Evolutionary conservation across 2,113 vertebrate species (phyloP), one percentile per base, ranked within the genome.

Genomic region (Vulpes vulpes): DNA sequence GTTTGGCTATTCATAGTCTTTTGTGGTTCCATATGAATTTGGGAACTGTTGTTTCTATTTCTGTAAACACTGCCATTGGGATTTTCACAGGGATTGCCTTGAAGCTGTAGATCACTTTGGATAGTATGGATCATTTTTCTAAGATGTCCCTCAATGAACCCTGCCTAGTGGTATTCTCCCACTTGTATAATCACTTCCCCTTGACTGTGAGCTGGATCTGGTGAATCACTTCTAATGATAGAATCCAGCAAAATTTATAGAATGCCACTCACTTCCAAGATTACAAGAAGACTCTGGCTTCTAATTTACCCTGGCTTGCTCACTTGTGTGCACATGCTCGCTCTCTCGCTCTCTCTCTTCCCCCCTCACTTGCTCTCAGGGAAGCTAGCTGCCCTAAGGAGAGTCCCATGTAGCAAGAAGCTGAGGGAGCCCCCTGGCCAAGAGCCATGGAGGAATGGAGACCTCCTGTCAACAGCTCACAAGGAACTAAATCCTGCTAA

Each of bases 171-270:
- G 19, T 71, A 83, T 79, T 85, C 32, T 67, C 57, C 57, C 53
- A 64, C n/a, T 83, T 90, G 38, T 27, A 8, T 79, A 38, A 94
- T 67, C 62, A 43, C 25, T 59, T 89, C 53, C 73, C 76, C 78
- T 38, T 78, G 55, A 83, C 4, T 69, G 23, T 88, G 57, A 88
- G 65, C 57, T 78, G 2, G 30, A 51, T 82, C 49, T 88, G 88
- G 65, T 82, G 30, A 79, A 76, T 91, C 55, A 87, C 27, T 91
- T 69, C 55, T 60, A 92, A 83, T 62, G 32, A 95, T 27, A 93
- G 22, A 80, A 90, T 51, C 25, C 9, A 30, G 53, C 60, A 94
- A 89, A 67, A 73, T 59, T 12, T 73, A 30, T 53, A 35, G 25
- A 53, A 12, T 64, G 11, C 91, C 59, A 67, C 53, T 93, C 53